A percentile compares a stretch with the other conserved stretches of the same genome.
Conservation (phyloP, 2,888 invertebrate genomes). For the Alsophila aescularia region DNA sequence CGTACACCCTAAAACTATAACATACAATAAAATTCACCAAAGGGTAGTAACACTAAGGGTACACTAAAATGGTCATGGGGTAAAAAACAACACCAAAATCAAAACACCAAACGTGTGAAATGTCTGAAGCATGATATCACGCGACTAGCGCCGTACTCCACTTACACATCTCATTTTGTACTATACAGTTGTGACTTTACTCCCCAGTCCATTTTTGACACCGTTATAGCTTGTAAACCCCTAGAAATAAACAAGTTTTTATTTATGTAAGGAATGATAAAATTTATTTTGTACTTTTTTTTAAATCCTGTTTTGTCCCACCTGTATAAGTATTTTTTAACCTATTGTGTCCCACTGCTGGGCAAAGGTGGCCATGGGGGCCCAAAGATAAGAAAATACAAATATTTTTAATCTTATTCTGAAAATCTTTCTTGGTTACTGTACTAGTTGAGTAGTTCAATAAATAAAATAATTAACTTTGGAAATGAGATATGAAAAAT, state of each 20-base stretch:
- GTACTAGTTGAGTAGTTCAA: too few species aligned
- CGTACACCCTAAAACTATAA: too few species aligned
- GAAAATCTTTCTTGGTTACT: too few species aligned
- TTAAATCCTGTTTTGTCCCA: too few species aligned
- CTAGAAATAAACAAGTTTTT: constrained; percentile 71
- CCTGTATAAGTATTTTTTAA: too few species aligned
- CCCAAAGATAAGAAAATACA: too few species aligned
- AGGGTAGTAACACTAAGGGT: constrained; percentile 5
- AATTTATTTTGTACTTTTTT: background rate
- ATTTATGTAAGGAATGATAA: constrained; percentile 23
- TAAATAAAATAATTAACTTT: too few species aligned
- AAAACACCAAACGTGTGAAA: constrained; percentile 38
- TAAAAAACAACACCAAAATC: constrained; percentile 49
- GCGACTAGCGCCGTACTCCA: constrained; percentile 49
- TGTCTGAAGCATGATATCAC: constrained; percentile 58
- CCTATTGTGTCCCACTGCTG: too few species aligned
- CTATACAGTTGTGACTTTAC: constrained; percentile 81
- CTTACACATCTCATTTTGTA: constrained; percentile 75
- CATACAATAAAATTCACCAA: background rate
- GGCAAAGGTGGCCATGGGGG: too few species aligned
- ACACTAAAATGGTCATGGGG: constrained; percentile 34
- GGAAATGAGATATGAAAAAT: too few species aligned
- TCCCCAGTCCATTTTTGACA: constrained; percentile 79
- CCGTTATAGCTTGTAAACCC: constrained; percentile 83
- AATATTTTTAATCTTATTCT: too few species aligned